phyloP scores from a whole-genome alignment of 2,113 vertebrate genomes.

The Herpetotheres cachinnans region DNA sequence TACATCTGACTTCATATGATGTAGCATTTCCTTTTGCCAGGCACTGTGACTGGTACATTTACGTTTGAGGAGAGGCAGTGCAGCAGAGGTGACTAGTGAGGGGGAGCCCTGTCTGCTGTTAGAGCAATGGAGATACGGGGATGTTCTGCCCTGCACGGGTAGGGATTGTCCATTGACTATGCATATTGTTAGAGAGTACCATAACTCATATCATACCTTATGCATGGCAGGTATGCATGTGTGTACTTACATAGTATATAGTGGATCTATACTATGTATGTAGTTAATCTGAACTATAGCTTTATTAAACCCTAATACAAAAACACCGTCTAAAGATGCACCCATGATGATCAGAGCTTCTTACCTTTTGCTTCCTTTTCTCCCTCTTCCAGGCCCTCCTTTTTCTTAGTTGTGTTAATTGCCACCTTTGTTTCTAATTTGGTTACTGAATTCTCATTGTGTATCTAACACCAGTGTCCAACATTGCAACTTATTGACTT shows the following conservation, averaged over 20 bases:
- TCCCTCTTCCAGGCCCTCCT: neutral
- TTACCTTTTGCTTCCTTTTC: neutral
- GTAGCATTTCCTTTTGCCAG: neutral
- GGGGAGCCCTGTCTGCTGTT: fast-evolving
- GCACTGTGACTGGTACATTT: fast-evolving
- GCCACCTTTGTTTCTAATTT: neutral
- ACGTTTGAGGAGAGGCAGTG: neutral
- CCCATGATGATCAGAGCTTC: neutral
- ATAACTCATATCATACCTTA: fast-evolving
- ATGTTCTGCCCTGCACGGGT: fast-evolving
- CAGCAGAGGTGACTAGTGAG: fast-evolving
- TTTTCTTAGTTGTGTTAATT: neutral
- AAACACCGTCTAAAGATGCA: neutral
- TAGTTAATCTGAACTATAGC: neutral
- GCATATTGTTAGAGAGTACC: neutral
- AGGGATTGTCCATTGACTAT: neutral
- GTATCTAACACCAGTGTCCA: neutral
- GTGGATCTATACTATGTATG: too few relatives aligned
- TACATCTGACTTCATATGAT: fast-evolving
- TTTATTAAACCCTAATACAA: neutral
- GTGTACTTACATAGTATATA: too few relatives aligned
- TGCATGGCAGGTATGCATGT: fast-evolving
- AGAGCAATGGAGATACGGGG: fast-evolving
- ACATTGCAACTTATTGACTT: neutral
- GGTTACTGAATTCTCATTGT: neutral